Percentiles rank a stretch among this genome's conserved stretches.
phyloP scores from a whole-genome alignment of 1,140 invertebrate species.

The Pseudomyrmex dendroicus region DNA sequence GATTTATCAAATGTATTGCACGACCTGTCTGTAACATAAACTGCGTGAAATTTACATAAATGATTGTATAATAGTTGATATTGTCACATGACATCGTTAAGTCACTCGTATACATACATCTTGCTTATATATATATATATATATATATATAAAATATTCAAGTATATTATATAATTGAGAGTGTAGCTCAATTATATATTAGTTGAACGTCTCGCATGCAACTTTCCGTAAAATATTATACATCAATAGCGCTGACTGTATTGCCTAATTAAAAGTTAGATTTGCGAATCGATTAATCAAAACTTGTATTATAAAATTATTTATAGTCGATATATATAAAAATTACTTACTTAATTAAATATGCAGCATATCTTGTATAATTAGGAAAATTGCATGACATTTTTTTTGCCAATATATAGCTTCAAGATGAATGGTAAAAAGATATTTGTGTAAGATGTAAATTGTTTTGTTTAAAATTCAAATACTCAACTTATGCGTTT shows the following conservation, averaged over 20 bases:
- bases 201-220: constrained; percentile 52
- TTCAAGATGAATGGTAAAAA: constrained; percentile 12
- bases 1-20: constrained; percentile 69
- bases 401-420: constrained; percentile 29
- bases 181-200: constrained; percentile 28
- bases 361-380: neutral
- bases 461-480: neutral
- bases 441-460: constrained; percentile 14
- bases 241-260: neutral
- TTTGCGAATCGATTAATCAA: neutral
- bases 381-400: constrained; percentile 47
- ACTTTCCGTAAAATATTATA: constrained; percentile 54
- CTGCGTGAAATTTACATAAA: constrained; percentile 78
- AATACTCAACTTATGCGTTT: neutral
- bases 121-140: constrained; percentile 10
- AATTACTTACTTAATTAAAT: neutral
- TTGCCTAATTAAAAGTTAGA: constrained; percentile 1
- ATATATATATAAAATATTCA: constrained; percentile 57
- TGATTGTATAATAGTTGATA: constrained; percentile 66
- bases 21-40: constrained; percentile 78
- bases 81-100: constrained; percentile 47
- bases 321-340: neutral
- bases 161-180: constrained; percentile 61
- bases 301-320: neutral
- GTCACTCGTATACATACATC: constrained; percentile 43